These are phyloP conservation scores for Scortum barcoo DNA, from an alignment of 2,113 vertebrate genomes.

Conservation along the genomic window DNA sequence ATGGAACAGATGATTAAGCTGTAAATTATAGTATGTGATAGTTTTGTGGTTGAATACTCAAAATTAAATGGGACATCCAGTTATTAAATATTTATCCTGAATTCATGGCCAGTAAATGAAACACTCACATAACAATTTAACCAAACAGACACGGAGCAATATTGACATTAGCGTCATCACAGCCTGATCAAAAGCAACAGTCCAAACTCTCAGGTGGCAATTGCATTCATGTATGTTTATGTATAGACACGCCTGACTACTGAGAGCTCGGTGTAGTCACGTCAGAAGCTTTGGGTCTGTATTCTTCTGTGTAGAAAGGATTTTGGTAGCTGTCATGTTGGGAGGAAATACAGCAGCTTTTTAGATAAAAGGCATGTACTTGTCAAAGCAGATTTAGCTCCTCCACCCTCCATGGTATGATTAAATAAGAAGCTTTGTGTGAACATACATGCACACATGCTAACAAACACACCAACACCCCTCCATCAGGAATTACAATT, in stretches of 20 bases:
- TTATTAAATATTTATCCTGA: conserved; percentile 42
- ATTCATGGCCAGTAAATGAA: not conserved
- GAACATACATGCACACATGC: conserved; percentile 1
- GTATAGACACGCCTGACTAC: not conserved
- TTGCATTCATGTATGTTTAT: no score
- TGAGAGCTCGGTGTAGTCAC: not conserved
- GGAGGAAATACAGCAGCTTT: conserved; percentile 21
- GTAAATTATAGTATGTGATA: conserved; percentile 20
- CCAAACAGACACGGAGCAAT: conserved; percentile 6
- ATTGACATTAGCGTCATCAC: not conserved
- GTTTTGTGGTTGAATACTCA: conserved; percentile 12
- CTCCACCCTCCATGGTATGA: not conserved
- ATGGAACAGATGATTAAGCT: conserved; percentile 24
- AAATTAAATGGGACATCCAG: conserved; percentile 5
- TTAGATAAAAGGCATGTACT: conserved; percentile 42
- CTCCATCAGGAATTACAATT: conserved; percentile 9
- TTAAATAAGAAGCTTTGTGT: conserved; percentile 30
- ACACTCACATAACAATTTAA: conserved; percentile 19
- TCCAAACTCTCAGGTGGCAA: no score
- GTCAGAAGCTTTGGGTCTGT: conserved; percentile 3
- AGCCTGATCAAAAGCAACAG: no score
- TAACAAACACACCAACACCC: conserved; percentile 22
- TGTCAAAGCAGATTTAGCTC: conserved; percentile 26
- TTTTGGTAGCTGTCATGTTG: not conserved
- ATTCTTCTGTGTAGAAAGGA: not conserved